phyloP scores from a whole-genome alignment of 2,113 vertebrate species.

The Eubucco bourcierii region DNA sequence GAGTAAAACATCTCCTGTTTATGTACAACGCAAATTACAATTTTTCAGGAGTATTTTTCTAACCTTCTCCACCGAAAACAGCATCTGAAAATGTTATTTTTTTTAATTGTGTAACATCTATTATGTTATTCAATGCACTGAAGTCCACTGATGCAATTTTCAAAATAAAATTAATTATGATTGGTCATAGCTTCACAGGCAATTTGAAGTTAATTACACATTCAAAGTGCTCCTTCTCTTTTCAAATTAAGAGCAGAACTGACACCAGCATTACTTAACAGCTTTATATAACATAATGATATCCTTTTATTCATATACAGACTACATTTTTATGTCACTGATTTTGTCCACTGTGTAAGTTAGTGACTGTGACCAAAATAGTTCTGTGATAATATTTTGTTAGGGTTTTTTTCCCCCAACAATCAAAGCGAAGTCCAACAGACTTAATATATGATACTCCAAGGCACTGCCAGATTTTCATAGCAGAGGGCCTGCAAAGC shows the following conservation, averaged over 20 bases:
- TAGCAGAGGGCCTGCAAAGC: background rate
- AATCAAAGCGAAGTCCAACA: background rate
- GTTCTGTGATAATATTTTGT: background rate
- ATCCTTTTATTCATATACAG: background rate
- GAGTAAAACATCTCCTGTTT: slow-evolving; percentile 8
- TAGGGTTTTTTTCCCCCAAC: background rate
- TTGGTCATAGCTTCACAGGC: background rate
- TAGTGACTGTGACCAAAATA: background rate
- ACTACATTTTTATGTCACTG: background rate
- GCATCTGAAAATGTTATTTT: background rate
- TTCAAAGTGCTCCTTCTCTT: background rate
- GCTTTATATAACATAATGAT: slow-evolving; percentile 28
- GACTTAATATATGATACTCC: background rate
- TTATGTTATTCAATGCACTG: background rate
- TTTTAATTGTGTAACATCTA: background rate
- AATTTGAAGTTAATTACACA: slow-evolving; percentile 46
- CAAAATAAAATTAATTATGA: slow-evolving; percentile 42
- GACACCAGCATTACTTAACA: slow-evolving; percentile 12
- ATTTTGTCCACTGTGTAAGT: background rate
- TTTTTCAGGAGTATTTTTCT: background rate
- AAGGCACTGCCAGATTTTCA: background rate
- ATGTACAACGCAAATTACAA: background rate
- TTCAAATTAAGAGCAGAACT: slow-evolving; percentile 19
- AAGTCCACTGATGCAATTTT: background rate
- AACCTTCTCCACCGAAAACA: background rate